Evolutionary conservation across 2,888 invertebrate genomes (phyloP).

Genomic region (Brachylomia viminalis): DNA sequence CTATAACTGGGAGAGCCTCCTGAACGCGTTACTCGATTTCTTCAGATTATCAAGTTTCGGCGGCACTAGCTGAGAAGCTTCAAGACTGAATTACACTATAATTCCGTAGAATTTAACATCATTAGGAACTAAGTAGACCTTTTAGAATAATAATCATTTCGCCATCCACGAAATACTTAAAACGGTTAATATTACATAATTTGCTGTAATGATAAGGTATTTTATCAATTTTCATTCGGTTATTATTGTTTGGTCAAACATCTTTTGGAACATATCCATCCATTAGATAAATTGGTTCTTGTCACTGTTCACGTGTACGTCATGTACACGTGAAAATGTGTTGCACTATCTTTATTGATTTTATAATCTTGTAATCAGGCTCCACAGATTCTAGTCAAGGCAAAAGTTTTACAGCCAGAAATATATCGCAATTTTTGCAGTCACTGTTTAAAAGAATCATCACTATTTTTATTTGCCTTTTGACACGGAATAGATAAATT

Average conservation of each 20-base stretch:
- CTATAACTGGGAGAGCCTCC: conserved; percentile 40
- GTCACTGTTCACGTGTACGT: conserved; percentile 8
- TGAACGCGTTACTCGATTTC: conserved; percentile 43
- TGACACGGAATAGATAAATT: no score
- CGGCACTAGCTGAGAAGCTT: conserved; percentile 58
- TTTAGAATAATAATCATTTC: conserved; percentile 37
- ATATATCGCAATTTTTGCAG: neutral
- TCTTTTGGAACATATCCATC: conserved; percentile 5
- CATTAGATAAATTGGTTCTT: conserved; percentile 28
- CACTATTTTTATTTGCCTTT: neutral
- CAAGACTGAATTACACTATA: conserved; percentile 73
- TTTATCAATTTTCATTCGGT: conserved; percentile 10
- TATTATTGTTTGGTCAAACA: neutral
- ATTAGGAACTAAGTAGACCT: conserved; percentile 50
- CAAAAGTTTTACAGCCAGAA: conserved; percentile 22
- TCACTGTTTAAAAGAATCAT: neutral
- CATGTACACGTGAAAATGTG: neutral
- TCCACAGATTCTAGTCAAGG: conserved; percentile 55
- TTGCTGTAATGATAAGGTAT: conserved; percentile 5
- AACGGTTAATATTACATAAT: conserved; percentile 3
- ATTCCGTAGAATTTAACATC: conserved; percentile 54
- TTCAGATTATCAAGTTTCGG: conserved; percentile 38
- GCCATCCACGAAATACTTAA: conserved; percentile 15
- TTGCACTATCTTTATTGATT: conserved; percentile 36
- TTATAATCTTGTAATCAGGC: conserved; percentile 39